Base-by-base conservation (phyloP, 2,113 vertebrate species). In the Poicephalus meyeri region DNA sequence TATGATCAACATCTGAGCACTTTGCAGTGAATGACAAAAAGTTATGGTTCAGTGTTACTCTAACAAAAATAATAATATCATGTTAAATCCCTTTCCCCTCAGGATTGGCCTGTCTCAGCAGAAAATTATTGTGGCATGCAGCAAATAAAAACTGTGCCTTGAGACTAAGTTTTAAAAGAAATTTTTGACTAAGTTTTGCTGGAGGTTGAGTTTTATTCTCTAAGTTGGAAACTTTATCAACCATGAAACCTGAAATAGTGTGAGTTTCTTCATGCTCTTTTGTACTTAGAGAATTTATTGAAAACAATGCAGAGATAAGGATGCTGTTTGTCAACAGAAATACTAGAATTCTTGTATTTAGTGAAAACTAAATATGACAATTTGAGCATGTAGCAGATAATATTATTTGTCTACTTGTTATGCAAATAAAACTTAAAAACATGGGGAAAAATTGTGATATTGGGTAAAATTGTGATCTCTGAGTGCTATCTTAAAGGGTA, bases 101-200 rank as follows among this genome's bases (percentile, higher is more conserved):
- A 37, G 28, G 49, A 19, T 33, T 91, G 55, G 39, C 20, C 33
- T 85, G 24, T 89, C 44, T 76, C 52, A 87, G 65, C 77, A 92
- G 61, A 71, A 89, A 83, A 91, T 87, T 79, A 44, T 18, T 85
- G 56, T 69, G 93, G 21, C 63, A 53, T 29, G 16, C 50, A 55
- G 55, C 55, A 95, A 76, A 85, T 88, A 85, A 82, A 79, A 95
- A 49, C 21, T 79, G 69, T 61, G 39, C 8, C 3, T 24, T 42
- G 80, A 76, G 65, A 61, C 16, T 56, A 71, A 83, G 37, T 53
- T 35, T 81, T 91, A 50, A 77, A 80, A 63, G 1, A 83, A 6
- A 64, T 84, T 73, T 85, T 90, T 47, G 4, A 65, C 61, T 91
- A 89, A 69, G 31, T 81, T 42, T 89, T 94, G 81, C 73, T 94